phyloP scores from a whole-genome alignment of 1,140 invertebrate species.

The Drosophila sp. region DNA sequence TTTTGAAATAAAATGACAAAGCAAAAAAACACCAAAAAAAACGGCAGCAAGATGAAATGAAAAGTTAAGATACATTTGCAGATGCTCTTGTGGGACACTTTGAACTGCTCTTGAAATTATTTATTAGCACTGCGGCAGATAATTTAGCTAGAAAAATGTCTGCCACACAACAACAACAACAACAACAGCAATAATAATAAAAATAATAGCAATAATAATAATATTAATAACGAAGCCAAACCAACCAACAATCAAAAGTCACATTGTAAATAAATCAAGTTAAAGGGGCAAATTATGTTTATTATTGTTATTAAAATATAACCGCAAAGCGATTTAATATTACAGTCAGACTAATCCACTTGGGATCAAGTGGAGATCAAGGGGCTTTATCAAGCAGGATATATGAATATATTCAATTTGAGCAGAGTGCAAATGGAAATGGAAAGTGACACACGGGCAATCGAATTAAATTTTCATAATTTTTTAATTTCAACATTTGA shows the following conservation, averaged over 20 bases:
- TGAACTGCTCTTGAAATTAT: slow-evolving; percentile 57
- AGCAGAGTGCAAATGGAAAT: slow-evolving; percentile 25
- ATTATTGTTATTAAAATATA: slow-evolving; percentile 72
- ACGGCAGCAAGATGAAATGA: slow-evolving; percentile 11
- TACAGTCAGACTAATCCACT: slow-evolving; percentile 80
- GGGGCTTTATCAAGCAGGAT: slow-evolving; percentile 69
- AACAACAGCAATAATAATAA: slow-evolving; percentile 17
- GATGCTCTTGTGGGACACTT: slow-evolving; percentile 47
- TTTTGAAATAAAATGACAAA: slow-evolving; percentile 75
- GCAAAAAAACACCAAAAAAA: slow-evolving; percentile 47
- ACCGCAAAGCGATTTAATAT: slow-evolving; percentile 81
- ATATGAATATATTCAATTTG: slow-evolving; percentile 70
- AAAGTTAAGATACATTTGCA: slow-evolving; percentile 11
- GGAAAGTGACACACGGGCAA: slow-evolving; percentile 54
- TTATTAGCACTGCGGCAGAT: slow-evolving; percentile 61
- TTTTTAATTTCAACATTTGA: slow-evolving; percentile 12
- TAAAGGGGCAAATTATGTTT: slow-evolving; percentile 74
- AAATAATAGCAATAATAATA: slow-evolving; percentile 44
- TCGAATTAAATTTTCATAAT: slow-evolving; percentile 56
- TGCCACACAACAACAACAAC: slow-evolving; percentile 23
- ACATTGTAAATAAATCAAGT: slow-evolving; percentile 61
- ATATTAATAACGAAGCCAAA: slow-evolving; percentile 41
- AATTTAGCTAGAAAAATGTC: slow-evolving; percentile 53
- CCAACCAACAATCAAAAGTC: slow-evolving; percentile 25
- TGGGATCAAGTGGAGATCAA: slow-evolving; percentile 81